Percentiles rank a stretch among this genome's conserved stretches.
Conservation (phyloP, 2,888 invertebrate species). For the Coleophora flavipennella region DNA sequence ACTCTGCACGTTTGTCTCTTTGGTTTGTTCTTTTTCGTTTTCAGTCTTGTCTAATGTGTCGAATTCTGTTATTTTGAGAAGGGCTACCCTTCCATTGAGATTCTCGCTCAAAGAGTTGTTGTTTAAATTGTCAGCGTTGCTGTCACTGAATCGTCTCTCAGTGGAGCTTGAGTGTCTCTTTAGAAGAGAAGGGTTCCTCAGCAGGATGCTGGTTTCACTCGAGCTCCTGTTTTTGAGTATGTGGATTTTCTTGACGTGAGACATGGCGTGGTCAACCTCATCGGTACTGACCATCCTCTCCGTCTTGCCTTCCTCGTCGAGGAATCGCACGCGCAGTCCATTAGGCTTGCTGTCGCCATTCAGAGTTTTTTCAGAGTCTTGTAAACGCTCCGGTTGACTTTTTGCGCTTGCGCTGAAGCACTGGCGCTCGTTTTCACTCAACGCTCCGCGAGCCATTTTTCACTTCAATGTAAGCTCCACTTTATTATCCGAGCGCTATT, state of each 20-base stretch:
- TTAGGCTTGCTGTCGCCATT: constrained; percentile 40
- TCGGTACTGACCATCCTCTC: constrained; percentile 62
- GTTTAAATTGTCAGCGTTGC: constrained; percentile 44
- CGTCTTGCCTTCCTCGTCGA: constrained; percentile 64
- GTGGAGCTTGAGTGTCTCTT: constrained; percentile 42
- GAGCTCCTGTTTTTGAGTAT: constrained; percentile 66
- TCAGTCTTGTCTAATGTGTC: constrained; percentile 50
- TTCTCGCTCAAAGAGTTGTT: constrained; percentile 59
- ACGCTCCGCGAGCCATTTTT: constrained; percentile 62
- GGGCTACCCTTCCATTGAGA: constrained; percentile 39
- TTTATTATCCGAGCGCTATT: constrained; percentile 24
- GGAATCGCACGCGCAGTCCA: constrained; percentile 60
- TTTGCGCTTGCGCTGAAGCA: constrained; percentile 50
- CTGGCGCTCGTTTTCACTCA: constrained; percentile 61
- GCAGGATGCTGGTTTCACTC: constrained; percentile 62
- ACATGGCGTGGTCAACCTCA: constrained; percentile 56
- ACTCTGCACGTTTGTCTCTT: constrained; percentile 49
- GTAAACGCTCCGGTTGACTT: constrained; percentile 47
- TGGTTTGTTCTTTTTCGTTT: constrained; percentile 45
- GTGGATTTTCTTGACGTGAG: constrained; percentile 63
- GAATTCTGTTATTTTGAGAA: constrained; percentile 26
- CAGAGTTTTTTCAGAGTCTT: constrained; percentile 47
- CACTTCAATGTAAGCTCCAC: constrained; percentile 19
- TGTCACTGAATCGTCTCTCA: constrained; percentile 48
- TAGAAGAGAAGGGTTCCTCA: constrained; percentile 56